These are phyloP conservation scores for Apostichopus parvimensis DNA, from an alignment of 35 echinoderm and acorn worm species.

Conservation along the genomic window DNA sequence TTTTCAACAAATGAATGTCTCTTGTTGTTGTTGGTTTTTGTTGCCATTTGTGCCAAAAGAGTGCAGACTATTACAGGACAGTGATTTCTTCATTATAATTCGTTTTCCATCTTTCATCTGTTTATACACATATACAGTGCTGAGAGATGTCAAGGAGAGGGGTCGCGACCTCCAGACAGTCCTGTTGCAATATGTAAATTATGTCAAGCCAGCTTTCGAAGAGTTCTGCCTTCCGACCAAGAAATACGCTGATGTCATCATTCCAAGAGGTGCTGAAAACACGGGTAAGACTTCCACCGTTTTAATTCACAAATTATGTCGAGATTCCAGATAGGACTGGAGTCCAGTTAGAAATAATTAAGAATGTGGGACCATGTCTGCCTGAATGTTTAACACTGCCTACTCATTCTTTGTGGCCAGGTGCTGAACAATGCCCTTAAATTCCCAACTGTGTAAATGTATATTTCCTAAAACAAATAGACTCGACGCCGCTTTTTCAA, in stretches of 20 bases:
- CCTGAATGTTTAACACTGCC: not conserved
- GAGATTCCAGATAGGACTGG: not conserved
- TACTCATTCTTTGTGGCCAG: too few species aligned
- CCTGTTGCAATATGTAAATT: slow-evolving; percentile 69
- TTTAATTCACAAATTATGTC: not conserved
- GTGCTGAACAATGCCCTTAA: too few species aligned
- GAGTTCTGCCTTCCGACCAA: slow-evolving; percentile 99
- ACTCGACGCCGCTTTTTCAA: too few species aligned
- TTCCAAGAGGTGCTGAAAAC: slow-evolving; percentile 99
- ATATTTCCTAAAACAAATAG: too few species aligned
- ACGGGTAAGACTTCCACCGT: slow-evolving; percentile 46
- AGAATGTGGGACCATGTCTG: too few species aligned
- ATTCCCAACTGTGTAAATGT: too few species aligned
- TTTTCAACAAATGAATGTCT: too few species aligned
- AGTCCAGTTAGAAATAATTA: not conserved
- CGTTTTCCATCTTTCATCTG: not conserved
- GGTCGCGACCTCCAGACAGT: slow-evolving; percentile 91
- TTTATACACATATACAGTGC: slow-evolving; percentile 60
- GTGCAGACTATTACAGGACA: too few species aligned
- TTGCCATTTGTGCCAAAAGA: too few species aligned
- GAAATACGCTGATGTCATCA: slow-evolving; percentile 99
- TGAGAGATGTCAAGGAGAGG: slow-evolving; percentile 89
- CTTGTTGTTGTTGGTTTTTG: too few species aligned
- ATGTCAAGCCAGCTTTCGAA: slow-evolving; percentile 99
- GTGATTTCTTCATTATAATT: too few species aligned